Percentiles rank a stretch among this genome's conserved stretches.
These are phyloP conservation scores for Nomada hirtipes DNA, from an alignment of 2,888 invertebrate species.

Conservation along the genomic window DNA sequence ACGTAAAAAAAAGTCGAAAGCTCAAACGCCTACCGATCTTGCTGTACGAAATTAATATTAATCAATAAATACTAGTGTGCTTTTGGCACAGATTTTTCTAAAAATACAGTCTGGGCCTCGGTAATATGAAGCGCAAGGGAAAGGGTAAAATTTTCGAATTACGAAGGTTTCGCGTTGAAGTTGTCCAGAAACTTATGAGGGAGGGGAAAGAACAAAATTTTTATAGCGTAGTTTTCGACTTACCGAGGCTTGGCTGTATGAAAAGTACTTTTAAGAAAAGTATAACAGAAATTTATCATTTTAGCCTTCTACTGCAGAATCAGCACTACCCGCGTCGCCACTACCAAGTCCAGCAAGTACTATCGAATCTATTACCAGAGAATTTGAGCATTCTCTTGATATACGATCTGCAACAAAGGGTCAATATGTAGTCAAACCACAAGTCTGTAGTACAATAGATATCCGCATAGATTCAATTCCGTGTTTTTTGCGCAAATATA, in stretches of 20 bases:
- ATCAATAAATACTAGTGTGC: too few relatives aligned
- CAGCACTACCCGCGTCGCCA: constrained; percentile 85
- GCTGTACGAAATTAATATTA: constrained; percentile 77
- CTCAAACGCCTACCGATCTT: constrained; percentile 81
- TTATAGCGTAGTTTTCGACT: background rate
- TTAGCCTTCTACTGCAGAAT: constrained; percentile 84
- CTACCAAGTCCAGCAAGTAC: constrained; percentile 92
- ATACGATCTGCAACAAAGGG: constrained; percentile 88
- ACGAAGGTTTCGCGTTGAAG: too few relatives aligned
- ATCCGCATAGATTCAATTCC: background rate
- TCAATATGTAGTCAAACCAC: constrained; percentile 87
- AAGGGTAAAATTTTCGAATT: too few relatives aligned
- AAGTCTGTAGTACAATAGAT: constrained; percentile 80
- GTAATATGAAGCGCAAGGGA: too few relatives aligned
- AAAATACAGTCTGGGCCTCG: too few relatives aligned
- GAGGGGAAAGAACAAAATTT: background rate
- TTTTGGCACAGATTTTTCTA: too few relatives aligned
- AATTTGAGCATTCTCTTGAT: constrained; percentile 93
- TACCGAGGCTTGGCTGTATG: background rate
- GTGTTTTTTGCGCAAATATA: background rate
- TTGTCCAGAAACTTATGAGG: too few relatives aligned
- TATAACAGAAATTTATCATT: constrained; percentile 42
- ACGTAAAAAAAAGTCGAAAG: constrained; percentile 89
- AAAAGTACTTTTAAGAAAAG: background rate
- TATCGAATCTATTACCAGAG: constrained; percentile 91